These are phyloP conservation scores for Julus scandinavius DNA, from an alignment of 2,888 invertebrate genomes.

Conservation along the genomic window DNA sequence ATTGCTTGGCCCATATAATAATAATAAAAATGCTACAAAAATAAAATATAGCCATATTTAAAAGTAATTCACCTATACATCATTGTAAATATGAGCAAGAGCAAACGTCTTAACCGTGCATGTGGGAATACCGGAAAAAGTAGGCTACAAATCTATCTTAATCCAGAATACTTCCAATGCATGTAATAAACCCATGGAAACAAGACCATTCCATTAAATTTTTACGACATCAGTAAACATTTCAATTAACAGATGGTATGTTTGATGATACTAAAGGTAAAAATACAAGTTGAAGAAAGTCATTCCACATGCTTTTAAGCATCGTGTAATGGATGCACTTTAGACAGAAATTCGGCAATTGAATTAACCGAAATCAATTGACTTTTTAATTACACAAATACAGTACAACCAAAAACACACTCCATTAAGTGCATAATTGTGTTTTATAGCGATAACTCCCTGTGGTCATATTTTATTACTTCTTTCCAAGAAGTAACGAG, in stretches of 20 bases:
- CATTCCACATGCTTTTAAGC: neutral
- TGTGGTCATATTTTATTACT: neutral
- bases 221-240: conserved; percentile 13
- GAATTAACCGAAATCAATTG: neutral
- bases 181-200: neutral
- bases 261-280: neutral
- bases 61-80: neutral
- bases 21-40: neutral
- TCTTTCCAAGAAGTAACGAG: neutral
- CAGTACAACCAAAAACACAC: neutral
- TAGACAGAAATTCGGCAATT: neutral
- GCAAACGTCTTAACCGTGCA: neutral
- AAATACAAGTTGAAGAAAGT: neutral
- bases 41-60: neutral
- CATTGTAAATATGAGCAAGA: neutral
- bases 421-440: neutral
- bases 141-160: conserved; percentile 2
- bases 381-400: conserved; percentile 31
- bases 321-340: neutral
- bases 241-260: conserved; percentile 28
- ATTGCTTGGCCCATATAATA: neutral
- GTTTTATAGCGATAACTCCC: neutral
- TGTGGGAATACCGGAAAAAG: neutral
- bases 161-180: neutral
- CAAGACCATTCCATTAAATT: conserved; percentile 29